Percentiles rank a stretch among this genome's conserved stretches.
phyloP scores from a whole-genome alignment of 2,797 vertebrate species.

The Diglossa cyanea region DNA sequence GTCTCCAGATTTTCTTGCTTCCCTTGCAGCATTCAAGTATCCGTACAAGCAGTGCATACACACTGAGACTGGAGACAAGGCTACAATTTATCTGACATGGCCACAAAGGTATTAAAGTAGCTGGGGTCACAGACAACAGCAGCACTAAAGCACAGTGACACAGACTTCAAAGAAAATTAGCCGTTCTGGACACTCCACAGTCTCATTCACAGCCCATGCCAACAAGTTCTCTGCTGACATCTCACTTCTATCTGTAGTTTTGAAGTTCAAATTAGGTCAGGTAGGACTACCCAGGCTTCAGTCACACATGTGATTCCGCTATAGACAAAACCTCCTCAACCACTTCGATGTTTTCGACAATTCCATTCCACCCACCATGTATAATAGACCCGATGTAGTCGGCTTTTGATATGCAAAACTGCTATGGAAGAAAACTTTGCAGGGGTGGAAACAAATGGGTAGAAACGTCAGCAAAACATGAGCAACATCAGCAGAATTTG shows the following conservation, averaged over 20 bases:
- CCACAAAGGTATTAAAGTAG: not conserved
- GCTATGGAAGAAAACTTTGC: constrained; percentile 22
- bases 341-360: not conserved
- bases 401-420: constrained; percentile 54
- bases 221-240: not conserved
- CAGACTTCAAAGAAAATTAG: not conserved
- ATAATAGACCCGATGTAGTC: constrained; percentile 20
- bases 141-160: not conserved
- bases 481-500: constrained; percentile 56
- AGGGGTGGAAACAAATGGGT: constrained; percentile 52
- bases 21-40: not conserved
- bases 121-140: not conserved
- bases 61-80: not conserved
- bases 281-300: not conserved
- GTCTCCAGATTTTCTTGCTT: not conserved
- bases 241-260: not conserved
- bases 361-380: constrained; percentile 23
- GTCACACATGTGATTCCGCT: not conserved
- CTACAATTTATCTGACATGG: not conserved
- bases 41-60: accelerated
- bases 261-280: constrained; percentile 10
- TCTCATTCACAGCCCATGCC: not conserved
- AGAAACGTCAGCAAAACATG: constrained; percentile 33
- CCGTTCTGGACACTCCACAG: not conserved
- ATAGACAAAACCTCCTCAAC: not conserved